Conservation (phyloP, 2,113 vertebrate species). For the Chionomys nivalis region DNA sequence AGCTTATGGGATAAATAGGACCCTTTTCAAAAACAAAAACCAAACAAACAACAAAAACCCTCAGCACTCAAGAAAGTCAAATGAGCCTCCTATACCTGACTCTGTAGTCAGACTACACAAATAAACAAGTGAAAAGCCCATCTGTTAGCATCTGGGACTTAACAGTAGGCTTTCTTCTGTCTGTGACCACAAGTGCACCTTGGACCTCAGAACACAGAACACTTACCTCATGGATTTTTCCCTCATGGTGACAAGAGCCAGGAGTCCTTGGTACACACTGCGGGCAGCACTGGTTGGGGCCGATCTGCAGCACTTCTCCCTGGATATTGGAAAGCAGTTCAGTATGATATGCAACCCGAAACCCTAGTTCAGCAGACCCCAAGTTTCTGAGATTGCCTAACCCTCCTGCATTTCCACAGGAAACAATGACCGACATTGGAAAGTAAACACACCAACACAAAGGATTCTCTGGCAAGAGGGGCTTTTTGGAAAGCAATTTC, state of each 20-base stretch:
- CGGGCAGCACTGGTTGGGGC: slow-evolving; percentile 92
- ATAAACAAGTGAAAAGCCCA: neutral
- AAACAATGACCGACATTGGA: slow-evolving; percentile 1
- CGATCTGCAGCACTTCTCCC: slow-evolving; percentile 92
- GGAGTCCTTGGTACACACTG: slow-evolving; percentile 85
- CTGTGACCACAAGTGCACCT: neutral
- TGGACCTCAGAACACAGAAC: neutral
- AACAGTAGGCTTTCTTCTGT: neutral
- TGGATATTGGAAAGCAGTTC: slow-evolving; percentile 75
- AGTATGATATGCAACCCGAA: neutral
- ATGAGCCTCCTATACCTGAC: neutral
- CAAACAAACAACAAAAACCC: neutral
- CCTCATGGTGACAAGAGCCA: slow-evolving; percentile 90
- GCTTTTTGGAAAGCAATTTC: slow-evolving; percentile 41
- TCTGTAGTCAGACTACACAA: neutral
- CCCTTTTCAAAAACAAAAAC: neutral
- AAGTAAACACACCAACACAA: slow-evolving; percentile 36
- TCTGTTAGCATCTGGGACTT: neutral
- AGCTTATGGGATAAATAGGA: neutral
- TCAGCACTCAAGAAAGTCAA: neutral
- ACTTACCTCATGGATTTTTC: slow-evolving; percentile 89
- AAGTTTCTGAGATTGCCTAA: neutral
- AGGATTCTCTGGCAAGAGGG: slow-evolving; percentile 26
- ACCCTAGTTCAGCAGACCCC: neutral
- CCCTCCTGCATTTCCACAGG: neutral